Evolutionary conservation across 2,113 vertebrate species (phyloP).

Genomic region (Heliornis fulica): DNA sequence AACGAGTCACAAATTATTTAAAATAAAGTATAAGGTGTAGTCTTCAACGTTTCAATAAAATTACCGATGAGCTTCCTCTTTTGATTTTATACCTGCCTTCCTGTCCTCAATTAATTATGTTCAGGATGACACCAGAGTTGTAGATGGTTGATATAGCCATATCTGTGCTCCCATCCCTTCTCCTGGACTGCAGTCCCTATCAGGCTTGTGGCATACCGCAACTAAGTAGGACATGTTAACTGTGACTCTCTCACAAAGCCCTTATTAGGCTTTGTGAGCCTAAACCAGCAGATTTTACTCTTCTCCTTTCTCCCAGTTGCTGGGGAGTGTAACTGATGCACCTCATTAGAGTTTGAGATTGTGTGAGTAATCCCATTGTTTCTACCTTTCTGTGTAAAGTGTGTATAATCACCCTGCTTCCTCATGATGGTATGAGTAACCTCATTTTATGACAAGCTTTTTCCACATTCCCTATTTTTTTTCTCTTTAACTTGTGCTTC

Average conservation of each 20-base stretch:
- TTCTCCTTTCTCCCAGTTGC: conserved; percentile 36
- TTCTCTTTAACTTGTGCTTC: neutral
- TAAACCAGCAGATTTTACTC: conserved; percentile 12
- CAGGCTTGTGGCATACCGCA: neutral
- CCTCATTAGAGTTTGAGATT: conserved; percentile 56
- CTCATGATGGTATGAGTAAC: conserved; percentile 58
- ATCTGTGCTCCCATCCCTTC: neutral
- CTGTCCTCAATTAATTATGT: neutral
- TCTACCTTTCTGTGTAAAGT: conserved; percentile 1
- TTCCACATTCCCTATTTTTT: conserved; percentile 27
- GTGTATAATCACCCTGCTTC: conserved; percentile 46
- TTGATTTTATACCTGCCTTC: neutral
- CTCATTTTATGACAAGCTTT: conserved; percentile 39
- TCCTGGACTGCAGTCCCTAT: neutral
- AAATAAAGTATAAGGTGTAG: neutral
- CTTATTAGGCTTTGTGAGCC: conserved; percentile 33
- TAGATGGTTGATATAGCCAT: neutral
- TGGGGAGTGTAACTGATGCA: conserved; percentile 55
- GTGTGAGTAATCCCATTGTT: conserved; percentile 62
- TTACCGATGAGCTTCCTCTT: neutral
- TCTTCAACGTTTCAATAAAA: neutral
- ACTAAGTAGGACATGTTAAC: neutral
- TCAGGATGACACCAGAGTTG: neutral
- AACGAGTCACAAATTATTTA: neutral
- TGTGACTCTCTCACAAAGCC: neutral